Evolutionary conservation across 2,888 invertebrate species (phyloP), one percentile per base, ranked within the genome.

Genomic region (Podabrus alpinus): DNA sequence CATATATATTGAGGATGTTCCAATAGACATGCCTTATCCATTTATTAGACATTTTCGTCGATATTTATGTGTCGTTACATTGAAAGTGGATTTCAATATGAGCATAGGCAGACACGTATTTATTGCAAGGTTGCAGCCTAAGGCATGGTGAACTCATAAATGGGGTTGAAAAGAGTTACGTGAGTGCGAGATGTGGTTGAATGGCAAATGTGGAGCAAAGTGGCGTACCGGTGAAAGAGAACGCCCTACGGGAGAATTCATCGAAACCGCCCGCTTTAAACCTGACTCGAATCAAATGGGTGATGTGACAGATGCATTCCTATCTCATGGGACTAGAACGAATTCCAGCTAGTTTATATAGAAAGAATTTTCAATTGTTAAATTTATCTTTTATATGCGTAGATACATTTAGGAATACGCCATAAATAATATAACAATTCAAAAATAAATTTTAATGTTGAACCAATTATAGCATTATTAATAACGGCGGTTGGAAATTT

Each of bases 151-250:
- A 81, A 81, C 80, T 81, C 81, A 80, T 81, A 81, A 81, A 80
- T 79, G 79, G 74, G 77, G 76, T 77, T 80, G 80, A 81, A 81
- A 81, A 79, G 80, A 80, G 81, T 79, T 74, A 77, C 75, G 75
- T 75, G 77, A 77, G 78, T 72, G 76, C 68, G 76, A 73, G 76
- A 69, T 76, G 76, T 75, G 79, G 77, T 79, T 79, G 81, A 81
- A 81, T 81, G 80, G 79, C 80, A 81, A 81, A 82, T 82, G 80
- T 80, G 80, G 79, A 79, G 79, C 75, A 79, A 80, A 81, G 80
- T 79, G 71, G 76, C 76, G 66, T 72, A 76, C 74, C 75, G 76
- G 78, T 80, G 79, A 80, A 76, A 77, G 79, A 79, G 78, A 77
- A 74, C 76, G 77, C 79, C 79, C 78, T 70, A 74, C 75, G 78